phyloP scores from a whole-genome alignment of 2,113 vertebrate genomes.

The Phoxinus phoxinus region DNA sequence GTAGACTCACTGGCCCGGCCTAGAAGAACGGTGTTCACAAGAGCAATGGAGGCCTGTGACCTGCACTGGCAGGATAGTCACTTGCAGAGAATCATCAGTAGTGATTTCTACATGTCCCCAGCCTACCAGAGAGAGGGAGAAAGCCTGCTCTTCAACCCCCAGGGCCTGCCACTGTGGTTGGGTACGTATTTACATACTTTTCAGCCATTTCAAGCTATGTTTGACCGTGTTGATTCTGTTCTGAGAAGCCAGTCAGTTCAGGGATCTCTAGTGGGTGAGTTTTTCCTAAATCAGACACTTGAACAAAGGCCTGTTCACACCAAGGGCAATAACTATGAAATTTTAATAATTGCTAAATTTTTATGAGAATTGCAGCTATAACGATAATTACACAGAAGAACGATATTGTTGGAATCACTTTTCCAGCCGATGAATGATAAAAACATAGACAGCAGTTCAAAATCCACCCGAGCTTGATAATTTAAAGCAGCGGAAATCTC shows the following conservation, averaged over 20 bases:
- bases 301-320: neutral
- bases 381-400: too few species aligned
- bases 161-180: conserved; percentile 95
- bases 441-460: neutral
- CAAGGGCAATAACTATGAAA: neutral
- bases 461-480: neutral
- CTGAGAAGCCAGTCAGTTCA: neutral
- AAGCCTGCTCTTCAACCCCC: conserved; percentile 93
- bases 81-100: conserved; percentile 97
- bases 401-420: neutral
- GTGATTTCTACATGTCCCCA: conserved; percentile 90
- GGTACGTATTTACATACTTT: conserved; percentile 71
- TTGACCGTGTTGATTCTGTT: conserved; percentile 1
- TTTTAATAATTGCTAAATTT: neutral
- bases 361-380: neutral
- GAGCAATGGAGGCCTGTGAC: conserved; percentile 94
- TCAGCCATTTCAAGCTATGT: neutral
- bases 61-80: conserved; percentile 99
- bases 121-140: conserved; percentile 92
- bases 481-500: neutral
- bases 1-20: conserved; percentile 86
- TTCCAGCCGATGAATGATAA: neutral
- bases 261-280: neutral
- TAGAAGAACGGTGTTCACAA: conserved; percentile 92
- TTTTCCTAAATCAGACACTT: neutral